Conservation (phyloP, 2,797 vertebrate genomes). For the Epinephelus malabaricus region DNA sequence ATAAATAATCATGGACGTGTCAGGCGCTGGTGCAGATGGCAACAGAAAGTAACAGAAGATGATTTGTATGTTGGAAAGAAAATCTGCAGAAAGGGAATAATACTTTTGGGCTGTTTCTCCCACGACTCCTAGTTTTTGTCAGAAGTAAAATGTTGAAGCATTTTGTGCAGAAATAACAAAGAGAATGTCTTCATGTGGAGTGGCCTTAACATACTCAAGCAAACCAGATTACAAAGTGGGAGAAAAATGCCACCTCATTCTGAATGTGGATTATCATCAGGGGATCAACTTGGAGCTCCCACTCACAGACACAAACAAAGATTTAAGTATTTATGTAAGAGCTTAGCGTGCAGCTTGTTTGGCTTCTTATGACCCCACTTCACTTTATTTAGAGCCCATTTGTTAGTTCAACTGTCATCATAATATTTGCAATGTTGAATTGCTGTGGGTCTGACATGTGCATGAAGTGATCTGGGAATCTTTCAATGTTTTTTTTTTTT, state of each 20-base stretch:
- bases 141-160: background rate
- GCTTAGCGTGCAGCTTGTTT: slow-evolving; percentile 13
- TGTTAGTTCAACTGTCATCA: background rate
- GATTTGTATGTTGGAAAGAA: background rate
- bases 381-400: slow-evolving; percentile 6
- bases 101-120: background rate
- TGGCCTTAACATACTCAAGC: background rate
- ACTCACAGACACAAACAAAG: slow-evolving; percentile 11
- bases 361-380: background rate
- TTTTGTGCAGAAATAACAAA: background rate
- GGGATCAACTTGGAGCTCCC: slow-evolving; percentile 7
- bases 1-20: background rate
- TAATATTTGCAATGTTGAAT: slow-evolving; percentile 4
- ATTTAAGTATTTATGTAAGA: slow-evolving; percentile 37
- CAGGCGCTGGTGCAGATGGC: background rate
- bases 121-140: background rate
- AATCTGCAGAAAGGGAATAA: background rate
- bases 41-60: background rate
- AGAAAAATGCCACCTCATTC: slow-evolving; percentile 11
- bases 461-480: slow-evolving; percentile 31
- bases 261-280: slow-evolving; percentile 16
- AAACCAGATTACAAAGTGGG: background rate
- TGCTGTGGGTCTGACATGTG: slow-evolving; percentile 3
- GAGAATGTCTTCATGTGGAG: background rate
- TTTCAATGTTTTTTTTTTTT: background rate